Conservation (phyloP, 2,113 vertebrate species). For the Callorhinus ursinus region DNA sequence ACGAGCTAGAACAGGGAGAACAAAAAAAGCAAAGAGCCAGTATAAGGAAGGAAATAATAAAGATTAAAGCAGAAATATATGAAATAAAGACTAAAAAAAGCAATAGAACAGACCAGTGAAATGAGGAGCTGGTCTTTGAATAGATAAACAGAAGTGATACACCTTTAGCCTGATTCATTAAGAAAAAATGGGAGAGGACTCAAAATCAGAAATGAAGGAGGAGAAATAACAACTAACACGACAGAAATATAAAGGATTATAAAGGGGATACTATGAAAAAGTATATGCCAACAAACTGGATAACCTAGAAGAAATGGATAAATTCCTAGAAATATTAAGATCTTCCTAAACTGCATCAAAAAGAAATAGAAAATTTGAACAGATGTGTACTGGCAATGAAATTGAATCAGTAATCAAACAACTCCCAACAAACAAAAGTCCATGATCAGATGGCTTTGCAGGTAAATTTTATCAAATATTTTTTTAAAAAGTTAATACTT, state of each 20-base stretch:
- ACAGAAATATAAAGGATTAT: too few species aligned
- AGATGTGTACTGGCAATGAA: background rate
- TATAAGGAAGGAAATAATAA: background rate
- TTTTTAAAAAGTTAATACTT: background rate
- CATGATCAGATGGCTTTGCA: background rate
- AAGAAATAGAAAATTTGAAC: background rate
- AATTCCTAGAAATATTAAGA: background rate
- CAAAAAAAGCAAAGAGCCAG: background rate
- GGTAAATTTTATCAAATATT: background rate
- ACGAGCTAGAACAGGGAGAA: background rate
- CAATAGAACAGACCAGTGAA: background rate
- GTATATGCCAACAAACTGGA: background rate
- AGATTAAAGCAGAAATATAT: background rate
- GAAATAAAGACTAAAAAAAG: background rate
- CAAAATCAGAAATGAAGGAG: background rate
- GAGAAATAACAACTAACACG: background rate
- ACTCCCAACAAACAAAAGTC: background rate
- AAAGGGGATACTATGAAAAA: background rate
- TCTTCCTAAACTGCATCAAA: background rate
- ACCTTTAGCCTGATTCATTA: background rate
- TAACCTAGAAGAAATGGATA: background rate
- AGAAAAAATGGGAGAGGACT: background rate
- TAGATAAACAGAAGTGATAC: background rate
- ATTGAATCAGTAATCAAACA: background rate
- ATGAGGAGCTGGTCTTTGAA: background rate